Conservation (phyloP, 2,797 vertebrate genomes). For the Mergus octosetaceus region DNA sequence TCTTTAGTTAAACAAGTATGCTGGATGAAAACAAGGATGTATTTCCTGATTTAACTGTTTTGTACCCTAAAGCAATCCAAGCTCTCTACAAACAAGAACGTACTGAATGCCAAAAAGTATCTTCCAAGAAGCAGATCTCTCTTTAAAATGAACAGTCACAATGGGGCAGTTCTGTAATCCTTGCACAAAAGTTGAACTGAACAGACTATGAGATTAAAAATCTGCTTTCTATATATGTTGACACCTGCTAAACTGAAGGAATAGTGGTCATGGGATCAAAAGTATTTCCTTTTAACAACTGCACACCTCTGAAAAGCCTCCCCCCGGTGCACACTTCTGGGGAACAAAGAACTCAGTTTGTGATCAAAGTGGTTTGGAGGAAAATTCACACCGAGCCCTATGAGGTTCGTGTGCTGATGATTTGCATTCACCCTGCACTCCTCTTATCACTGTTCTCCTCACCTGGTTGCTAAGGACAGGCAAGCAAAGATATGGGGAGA, state of each 20-base stretch:
- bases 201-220: not conserved
- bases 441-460: not conserved
- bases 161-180: not conserved
- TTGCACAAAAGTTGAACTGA: not conserved
- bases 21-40: not conserved
- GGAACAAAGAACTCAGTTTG: slow-evolving; percentile 28
- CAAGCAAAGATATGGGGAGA: not conserved
- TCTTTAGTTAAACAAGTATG: not conserved
- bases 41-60: slow-evolving; percentile 6
- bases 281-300: slow-evolving; percentile 19
- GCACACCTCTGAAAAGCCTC: slow-evolving; percentile 1
- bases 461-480: not conserved
- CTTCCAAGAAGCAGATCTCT: not conserved
- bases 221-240: not conserved
- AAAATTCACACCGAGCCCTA: not conserved
- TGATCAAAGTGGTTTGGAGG: slow-evolving; percentile 27
- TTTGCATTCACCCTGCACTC: not conserved
- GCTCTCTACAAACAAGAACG: not conserved
- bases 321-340: not conserved
- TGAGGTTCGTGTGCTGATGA: slow-evolving; percentile 13
- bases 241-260: not conserved
- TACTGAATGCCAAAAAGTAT: not conserved
- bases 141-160: not conserved
- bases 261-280: not conserved
- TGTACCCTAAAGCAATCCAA: not conserved